Evolutionary conservation across 2,113 vertebrate species (phyloP).

Genomic region (Salvelinus sp.): DNA sequence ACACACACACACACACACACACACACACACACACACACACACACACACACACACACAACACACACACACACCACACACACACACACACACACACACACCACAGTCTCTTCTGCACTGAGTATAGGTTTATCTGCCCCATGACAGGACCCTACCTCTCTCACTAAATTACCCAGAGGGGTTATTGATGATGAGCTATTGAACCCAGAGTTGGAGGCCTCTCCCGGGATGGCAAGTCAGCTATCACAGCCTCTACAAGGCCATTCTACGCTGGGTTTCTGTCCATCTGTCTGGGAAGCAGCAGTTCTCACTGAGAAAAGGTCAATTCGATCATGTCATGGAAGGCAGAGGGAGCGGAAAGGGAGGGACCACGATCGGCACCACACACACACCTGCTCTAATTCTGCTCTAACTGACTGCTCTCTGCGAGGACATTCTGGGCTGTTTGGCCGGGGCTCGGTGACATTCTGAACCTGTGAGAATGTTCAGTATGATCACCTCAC

Average conservation of each 20-base stretch:
- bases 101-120: conserved; percentile 11
- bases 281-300: conserved; percentile 50
- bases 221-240: conserved; percentile 56
- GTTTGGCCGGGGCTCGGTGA: neutral
- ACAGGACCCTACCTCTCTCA: conserved; percentile 65
- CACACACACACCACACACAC: no score
- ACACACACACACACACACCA: neutral
- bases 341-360: neutral
- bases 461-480: conserved; percentile 8
- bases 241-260: conserved; percentile 61
- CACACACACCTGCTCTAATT: no score
- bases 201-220: conserved; percentile 56
- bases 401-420: neutral
- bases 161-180: conserved; percentile 75
- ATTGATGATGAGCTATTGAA: conserved; percentile 80
- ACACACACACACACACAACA: no score
- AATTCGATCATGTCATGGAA: conserved; percentile 41
- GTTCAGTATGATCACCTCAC: neutral
- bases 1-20: no score
- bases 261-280: conserved; percentile 50
- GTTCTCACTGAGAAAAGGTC: conserved; percentile 60
- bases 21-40: no score
- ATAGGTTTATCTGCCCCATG: conserved; percentile 66
- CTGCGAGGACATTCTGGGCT: neutral
- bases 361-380: neutral